A percentile compares a stretch with the other conserved stretches of the same genome.
These are phyloP conservation scores for Anoura caudifer DNA, from an alignment of 2,113 vertebrate genomes.

Conservation along the genomic window DNA sequence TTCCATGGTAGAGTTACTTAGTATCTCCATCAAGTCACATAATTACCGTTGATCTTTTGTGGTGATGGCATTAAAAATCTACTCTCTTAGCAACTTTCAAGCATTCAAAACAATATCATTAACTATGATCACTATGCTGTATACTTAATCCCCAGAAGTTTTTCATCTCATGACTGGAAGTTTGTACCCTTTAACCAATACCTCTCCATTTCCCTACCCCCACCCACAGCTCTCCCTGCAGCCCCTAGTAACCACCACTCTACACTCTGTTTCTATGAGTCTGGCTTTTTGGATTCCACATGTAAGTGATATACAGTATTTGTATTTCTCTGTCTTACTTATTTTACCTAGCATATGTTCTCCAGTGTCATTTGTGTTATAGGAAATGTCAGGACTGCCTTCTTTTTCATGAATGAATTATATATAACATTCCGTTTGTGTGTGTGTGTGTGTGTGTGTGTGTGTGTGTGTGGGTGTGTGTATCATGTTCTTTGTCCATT, in stretches of 20 bases:
- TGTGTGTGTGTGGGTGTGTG: neutral
- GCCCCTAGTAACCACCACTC: neutral
- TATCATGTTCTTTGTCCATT: neutral
- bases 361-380: neutral
- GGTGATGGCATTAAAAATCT: neutral
- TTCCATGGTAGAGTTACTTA: neutral
- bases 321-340: neutral
- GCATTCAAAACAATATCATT: neutral
- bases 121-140: neutral
- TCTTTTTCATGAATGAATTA: neutral
- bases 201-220: neutral
- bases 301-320: neutral
- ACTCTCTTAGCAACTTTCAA: neutral
- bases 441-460: no score
- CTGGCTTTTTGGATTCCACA: neutral
- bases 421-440: neutral
- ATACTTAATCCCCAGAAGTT: neutral
- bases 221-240: neutral
- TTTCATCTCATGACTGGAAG: neutral
- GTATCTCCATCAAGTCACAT: neutral
- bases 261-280: neutral
- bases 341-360: neutral
- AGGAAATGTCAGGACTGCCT: neutral
- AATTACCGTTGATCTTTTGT: neutral
- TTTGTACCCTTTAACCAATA: neutral